Evolutionary conservation across 2,113 vertebrate species (phyloP), one percentile per base, ranked within the genome.

Genomic region (Calyptommatus sinebrachiatus): DNA sequence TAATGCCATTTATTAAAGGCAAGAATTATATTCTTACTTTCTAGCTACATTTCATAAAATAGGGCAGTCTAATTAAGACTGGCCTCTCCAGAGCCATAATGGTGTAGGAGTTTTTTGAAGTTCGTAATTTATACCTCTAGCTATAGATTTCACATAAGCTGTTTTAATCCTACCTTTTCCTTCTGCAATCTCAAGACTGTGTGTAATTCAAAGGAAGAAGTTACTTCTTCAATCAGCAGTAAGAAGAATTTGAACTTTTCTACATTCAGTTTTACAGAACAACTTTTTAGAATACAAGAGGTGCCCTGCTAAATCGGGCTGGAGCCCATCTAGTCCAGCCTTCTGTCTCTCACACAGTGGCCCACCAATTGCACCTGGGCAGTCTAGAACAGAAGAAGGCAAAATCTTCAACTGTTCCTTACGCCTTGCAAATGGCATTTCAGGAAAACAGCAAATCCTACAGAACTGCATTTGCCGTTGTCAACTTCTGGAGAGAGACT

Each of bases 221-320:
- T 79, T 35, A 21, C 9, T 79, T 45, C n/a, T 28, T n/a, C 65
- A 66, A 66, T 21, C 41, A 76, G 45, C 2, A 28, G 46, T n/a
- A 50, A 11, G 14, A 18, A 63, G 21, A 46, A 46, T 48, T 0
- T 29, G 21, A 50, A 62, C 6, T 21, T 63, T 62, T 11, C 11
- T 24, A 8, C 77, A 41, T 41, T 41, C 35, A 41, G 26, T 67
- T 50, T 73, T 66, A 73, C 24, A 22, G 63, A 31, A 10, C 2
- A 65, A 80, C 88, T 85, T 57, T 62, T 88, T 88, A 41, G 35
- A 41, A 41, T 41, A 41, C 5, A 41, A 41, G 35, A 41, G 35
- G 35, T 4, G 35, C 35, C 35, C 35, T 41, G 35, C 35, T 41
- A 5, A 41, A 41, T 41, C 35, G 5, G 35, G 35, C 35, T 5